Conservation (phyloP, 1,140 invertebrate genomes). For the Pogonomyrmex barbatus region DNA sequence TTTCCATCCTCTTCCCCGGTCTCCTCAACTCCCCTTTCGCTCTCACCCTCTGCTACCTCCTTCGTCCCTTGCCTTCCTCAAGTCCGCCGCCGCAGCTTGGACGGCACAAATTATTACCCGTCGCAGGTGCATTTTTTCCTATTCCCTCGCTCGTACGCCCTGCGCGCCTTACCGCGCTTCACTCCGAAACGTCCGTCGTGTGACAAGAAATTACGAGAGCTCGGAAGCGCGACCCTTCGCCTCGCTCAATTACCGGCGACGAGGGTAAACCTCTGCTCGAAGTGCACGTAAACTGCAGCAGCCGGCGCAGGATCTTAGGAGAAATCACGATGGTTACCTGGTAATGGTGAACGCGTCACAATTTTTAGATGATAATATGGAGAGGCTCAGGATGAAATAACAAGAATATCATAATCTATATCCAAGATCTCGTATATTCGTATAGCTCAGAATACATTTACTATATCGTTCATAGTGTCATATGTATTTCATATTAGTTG, state of each 20-base stretch:
- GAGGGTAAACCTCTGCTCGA: conserved; percentile 52
- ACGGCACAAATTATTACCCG: conserved; percentile 84
- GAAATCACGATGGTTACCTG: conserved; percentile 33
- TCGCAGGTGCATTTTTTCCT: conserved; percentile 84
- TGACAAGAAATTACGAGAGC: conserved; percentile 66
- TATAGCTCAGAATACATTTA: neutral
- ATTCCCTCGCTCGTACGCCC: conserved; percentile 57
- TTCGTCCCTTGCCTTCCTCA: conserved; percentile 2
- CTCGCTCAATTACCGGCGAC: conserved; percentile 61
- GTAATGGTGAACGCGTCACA: neutral
- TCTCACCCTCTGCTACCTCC: neutral
- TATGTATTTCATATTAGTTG: neutral
- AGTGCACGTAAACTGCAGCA: conserved; percentile 60
- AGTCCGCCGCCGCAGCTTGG: conserved; percentile 74
- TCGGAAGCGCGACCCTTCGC: conserved; percentile 61
- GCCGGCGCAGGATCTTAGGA: conserved; percentile 37
- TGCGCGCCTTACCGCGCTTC: conserved; percentile 52
- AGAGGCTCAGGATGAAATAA: neutral
- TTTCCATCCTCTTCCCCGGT: conserved; percentile 71
- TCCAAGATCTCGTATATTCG: neutral
- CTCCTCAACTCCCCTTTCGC: neutral
- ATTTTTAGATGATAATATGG: neutral
- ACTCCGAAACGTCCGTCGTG: conserved; percentile 63
- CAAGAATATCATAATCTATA: neutral
- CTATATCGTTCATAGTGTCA: neutral